Conservation (phyloP, 1,140 invertebrate genomes). For the Cotesia vestalis region DNA sequence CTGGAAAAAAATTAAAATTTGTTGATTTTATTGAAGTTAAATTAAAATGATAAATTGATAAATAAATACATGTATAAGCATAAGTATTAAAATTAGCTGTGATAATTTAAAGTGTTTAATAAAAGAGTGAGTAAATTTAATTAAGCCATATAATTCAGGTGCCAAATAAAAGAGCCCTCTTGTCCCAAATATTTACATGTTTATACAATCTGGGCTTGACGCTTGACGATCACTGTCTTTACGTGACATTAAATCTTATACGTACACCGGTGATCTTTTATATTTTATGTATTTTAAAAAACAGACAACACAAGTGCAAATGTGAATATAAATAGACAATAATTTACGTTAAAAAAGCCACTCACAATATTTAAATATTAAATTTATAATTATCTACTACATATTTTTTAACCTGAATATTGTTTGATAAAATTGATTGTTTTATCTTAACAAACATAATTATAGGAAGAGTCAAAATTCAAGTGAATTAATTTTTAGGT, state of each 20-base stretch:
- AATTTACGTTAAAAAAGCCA: neutral
- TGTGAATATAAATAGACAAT: neutral
- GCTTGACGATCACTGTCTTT: constrained; percentile 30
- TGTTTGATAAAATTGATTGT: too few species aligned
- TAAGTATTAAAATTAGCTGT: too few species aligned
- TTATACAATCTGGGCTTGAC: constrained; percentile 36
- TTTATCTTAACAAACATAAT: too few species aligned
- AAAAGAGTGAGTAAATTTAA: neutral
- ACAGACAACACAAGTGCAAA: constrained; percentile 7
- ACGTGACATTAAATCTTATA: constrained; percentile 32
- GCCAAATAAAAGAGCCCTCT: constrained; percentile 31
- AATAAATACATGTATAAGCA: too few species aligned
- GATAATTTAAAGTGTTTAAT: too few species aligned
- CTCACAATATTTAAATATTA: neutral
- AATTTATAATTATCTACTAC: neutral
- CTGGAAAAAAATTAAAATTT: constrained; percentile 36
- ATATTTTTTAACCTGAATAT: neutral
- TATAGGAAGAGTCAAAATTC: too few species aligned
- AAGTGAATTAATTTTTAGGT: too few species aligned
- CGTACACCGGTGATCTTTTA: constrained; percentile 21
- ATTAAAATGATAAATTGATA: too few species aligned
- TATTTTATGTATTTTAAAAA: constrained; percentile 1
- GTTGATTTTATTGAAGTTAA: too few species aligned
- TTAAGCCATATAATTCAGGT: constrained; percentile 18
- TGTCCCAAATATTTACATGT: constrained; percentile 24